Conservation (phyloP, 2,113 vertebrate species). For the Gobio gobio region DNA sequence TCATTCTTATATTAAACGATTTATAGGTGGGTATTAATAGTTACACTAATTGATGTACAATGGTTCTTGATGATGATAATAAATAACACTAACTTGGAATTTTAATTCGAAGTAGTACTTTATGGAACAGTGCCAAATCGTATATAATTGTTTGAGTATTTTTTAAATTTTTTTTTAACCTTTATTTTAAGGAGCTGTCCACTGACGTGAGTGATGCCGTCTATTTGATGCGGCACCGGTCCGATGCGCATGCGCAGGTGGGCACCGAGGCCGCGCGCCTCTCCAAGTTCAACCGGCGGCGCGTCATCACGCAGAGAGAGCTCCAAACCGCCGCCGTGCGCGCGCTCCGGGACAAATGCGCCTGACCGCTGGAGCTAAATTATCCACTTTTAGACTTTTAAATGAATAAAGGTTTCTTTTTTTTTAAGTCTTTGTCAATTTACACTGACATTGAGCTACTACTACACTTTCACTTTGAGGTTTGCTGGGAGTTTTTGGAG, state of each 20-base stretch:
- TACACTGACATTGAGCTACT: background rate
- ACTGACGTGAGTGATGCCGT: background rate
- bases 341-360: background rate
- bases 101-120: no score
- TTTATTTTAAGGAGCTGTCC: background rate
- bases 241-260: background rate
- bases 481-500: no score
- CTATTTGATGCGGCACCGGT: background rate
- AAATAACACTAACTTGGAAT: no score
- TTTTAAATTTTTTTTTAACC: background rate
- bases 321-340: slow-evolving; percentile 39
- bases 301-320: slow-evolving; percentile 50
- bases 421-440: background rate
- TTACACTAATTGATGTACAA: no score
- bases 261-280: slow-evolving; percentile 49
- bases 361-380: background rate
- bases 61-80: no score
- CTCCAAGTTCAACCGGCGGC: slow-evolving; percentile 42
- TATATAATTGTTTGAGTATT: no score
- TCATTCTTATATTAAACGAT: no score
- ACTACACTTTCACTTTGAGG: no score
- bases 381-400: background rate
- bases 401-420: background rate
- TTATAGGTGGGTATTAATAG: no score
- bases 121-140: no score